phyloP scores from a whole-genome alignment of 2,113 vertebrate species.

The Carassius carassius region DNA sequence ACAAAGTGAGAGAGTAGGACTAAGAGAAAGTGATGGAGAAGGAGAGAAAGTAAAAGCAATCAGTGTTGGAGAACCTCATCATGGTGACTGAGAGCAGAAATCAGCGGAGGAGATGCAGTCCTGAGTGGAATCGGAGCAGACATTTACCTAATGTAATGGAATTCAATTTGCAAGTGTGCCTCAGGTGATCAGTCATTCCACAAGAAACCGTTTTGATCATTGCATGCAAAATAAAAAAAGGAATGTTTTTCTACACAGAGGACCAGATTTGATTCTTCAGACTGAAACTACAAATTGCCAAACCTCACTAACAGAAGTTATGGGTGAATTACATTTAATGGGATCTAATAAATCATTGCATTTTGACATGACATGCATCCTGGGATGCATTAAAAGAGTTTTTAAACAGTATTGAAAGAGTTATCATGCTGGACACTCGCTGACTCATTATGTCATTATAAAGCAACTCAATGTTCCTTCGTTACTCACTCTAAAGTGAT shows the following conservation, averaged over 20 bases:
- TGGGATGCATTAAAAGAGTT: neutral
- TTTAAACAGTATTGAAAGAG: neutral
- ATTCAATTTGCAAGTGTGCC: constrained; percentile 29
- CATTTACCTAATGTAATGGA: constrained; percentile 40
- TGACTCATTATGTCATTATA: no score
- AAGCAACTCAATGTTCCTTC: no score
- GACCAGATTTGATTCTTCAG: neutral
- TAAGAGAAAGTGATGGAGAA: constrained; percentile 31
- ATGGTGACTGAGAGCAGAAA: constrained; percentile 39
- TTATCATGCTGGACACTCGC: no score
- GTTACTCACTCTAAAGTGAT: no score
- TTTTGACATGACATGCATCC: constrained; percentile 1
- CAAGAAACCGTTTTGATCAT: constrained; percentile 23
- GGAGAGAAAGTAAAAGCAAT: constrained; percentile 43
- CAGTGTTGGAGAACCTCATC: constrained; percentile 39
- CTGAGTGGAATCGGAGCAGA: constrained; percentile 34
- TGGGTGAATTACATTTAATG: constrained; percentile 6
- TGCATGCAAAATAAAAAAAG: neutral
- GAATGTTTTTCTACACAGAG: neutral
- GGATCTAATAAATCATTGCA: constrained; percentile 4
- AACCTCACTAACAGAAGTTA: constrained; percentile 2
- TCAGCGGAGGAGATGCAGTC: constrained; percentile 9
- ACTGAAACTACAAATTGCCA: constrained; percentile 16
- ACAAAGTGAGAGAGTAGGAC: constrained; percentile 29
- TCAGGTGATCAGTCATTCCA: constrained; percentile 42